phyloP scores from a whole-genome alignment of 1,140 invertebrate species.

The Atta texana region DNA sequence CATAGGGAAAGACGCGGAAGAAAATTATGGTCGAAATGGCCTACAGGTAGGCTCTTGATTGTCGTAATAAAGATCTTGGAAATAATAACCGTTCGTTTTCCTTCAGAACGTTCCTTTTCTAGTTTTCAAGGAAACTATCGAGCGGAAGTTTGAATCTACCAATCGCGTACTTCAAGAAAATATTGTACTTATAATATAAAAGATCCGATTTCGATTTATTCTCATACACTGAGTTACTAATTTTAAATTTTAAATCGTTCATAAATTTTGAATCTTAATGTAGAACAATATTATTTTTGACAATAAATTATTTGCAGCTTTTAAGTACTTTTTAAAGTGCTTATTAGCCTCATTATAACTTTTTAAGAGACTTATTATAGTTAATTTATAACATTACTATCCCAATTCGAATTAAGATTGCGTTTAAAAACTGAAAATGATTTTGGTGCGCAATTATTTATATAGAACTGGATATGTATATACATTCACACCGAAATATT shows the following conservation, averaged over 20 bases:
- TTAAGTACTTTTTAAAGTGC: too few relatives aligned
- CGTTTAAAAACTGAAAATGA: too few relatives aligned
- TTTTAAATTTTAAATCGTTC: not conserved
- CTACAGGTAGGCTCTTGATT: conserved; percentile 31
- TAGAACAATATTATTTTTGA: not conserved
- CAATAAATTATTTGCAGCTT: too few relatives aligned
- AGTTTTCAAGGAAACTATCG: conserved; percentile 32
- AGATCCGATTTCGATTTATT: not conserved
- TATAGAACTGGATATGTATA: too few relatives aligned
- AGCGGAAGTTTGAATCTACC: conserved; percentile 39
- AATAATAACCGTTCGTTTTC: conserved; percentile 41
- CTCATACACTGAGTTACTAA: not conserved
- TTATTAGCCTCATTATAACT: too few relatives aligned
- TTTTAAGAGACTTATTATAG: too few relatives aligned
- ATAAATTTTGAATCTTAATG: not conserved
- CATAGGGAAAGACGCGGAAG: conserved; percentile 26
- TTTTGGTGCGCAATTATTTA: too few relatives aligned
- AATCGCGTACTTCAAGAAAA: not conserved
- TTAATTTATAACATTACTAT: too few relatives aligned
- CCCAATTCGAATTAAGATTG: too few relatives aligned
- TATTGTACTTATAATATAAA: not conserved
- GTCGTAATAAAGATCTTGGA: conserved; percentile 58
- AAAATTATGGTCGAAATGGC: conserved; percentile 50
- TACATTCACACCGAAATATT: too few relatives aligned
- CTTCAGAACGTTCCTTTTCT: not conserved